Evolutionary conservation across 2,797 vertebrate genomes (phyloP).

Genomic region (Manis pentadactyla): DNA sequence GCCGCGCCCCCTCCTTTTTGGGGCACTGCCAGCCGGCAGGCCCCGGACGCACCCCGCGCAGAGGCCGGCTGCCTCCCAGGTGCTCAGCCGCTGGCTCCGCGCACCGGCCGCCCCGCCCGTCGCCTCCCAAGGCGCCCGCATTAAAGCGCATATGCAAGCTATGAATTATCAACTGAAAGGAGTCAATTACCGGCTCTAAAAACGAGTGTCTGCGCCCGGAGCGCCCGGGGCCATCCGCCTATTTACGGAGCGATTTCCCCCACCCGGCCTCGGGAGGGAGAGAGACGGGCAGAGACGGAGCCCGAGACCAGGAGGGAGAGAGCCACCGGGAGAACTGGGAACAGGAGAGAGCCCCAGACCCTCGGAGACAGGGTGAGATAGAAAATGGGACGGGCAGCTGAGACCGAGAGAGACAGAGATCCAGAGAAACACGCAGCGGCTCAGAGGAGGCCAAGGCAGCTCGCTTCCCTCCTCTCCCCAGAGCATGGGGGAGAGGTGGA

Average conservation of each 20-base stretch:
- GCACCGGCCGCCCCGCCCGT: conserved; percentile 49
- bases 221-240: conserved; percentile 91
- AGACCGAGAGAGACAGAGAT: neutral
- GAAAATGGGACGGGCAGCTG: neutral
- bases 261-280: conserved; percentile 54
- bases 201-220: conserved; percentile 88
- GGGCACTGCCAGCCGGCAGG: neutral
- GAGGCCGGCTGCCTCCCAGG: neutral
- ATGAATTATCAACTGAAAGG: conserved; percentile 97
- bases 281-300: neutral
- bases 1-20: neutral
- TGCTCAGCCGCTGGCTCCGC: neutral
- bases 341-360: neutral
- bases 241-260: conserved; percentile 80
- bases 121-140: conserved; percentile 74
- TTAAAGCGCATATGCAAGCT: conserved; percentile 95
- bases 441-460: neutral
- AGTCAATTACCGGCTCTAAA: conserved; percentile 99
- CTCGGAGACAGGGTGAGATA: neutral
- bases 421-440: neutral
- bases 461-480: neutral
- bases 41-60: neutral
- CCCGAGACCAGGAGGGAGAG: neutral
- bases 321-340: neutral
- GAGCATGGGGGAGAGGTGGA: neutral